Evolutionary conservation across 2,888 invertebrate genomes (phyloP), one percentile per base, ranked within the genome.

Genomic region (Cryptus armator): DNA sequence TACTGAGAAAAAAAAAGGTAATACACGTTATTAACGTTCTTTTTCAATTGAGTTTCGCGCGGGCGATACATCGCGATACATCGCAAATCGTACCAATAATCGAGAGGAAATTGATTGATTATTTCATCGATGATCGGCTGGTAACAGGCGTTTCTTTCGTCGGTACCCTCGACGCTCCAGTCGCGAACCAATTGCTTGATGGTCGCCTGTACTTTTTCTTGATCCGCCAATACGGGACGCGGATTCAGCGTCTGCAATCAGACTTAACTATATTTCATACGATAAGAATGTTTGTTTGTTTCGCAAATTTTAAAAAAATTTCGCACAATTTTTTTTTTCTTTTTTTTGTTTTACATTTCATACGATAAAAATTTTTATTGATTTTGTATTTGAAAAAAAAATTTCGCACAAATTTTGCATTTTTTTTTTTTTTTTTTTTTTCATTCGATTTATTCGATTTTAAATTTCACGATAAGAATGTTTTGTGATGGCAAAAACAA

Each of bases 151-250:
- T 96, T 95, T 43, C 99, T 94, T 94, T 99, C 99, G 3, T 95
- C 94, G 0, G 96, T 96, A 0, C 99, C 99, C 86, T 97, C 96
- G 0, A 95, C 94, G 90, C 98, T 98, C 99, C 99, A 99, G 92
- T 99, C 99, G 0, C 99, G 95, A n/a, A 98, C 98, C 90, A 99
- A 96, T 93, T 99, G 99, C 93, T 99, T 99, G 88, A 99, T 94
- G 2, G 99, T 98, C 19, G 98, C 97, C 93, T 98, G 98, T 48
- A 99, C 98, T 95, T 99, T 97, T 89, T 97, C 96, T 92, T 96
- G 95, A 90, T 94, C 93, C 71, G 93, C 93, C 91, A 93, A 88
- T 81, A 93, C 91, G 84, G 93, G 93, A 67, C 93, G 90, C 72
- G 91, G 91, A 87, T 90, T 92, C 85, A 91, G 86, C 83, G 90